Conservation (phyloP, 2,888 invertebrate genomes). For the Xestia xanthographa region DNA sequence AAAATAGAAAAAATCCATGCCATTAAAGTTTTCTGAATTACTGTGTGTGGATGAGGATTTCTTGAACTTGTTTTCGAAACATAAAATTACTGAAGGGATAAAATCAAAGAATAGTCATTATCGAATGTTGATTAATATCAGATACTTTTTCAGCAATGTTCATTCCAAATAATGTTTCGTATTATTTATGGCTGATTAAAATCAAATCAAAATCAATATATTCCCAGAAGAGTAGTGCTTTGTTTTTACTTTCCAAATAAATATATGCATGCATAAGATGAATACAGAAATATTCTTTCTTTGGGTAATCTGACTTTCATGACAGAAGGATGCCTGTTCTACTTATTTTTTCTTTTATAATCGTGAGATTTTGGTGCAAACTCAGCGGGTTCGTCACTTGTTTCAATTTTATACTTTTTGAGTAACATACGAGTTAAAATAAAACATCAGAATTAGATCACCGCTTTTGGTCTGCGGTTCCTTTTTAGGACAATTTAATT, state of each 20-base stretch:
- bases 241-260: constrained; percentile 49
- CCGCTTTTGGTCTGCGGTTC: background rate
- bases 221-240: constrained; percentile 39
- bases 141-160: constrained; percentile 12
- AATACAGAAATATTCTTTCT: constrained; percentile 56
- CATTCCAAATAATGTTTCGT: constrained; percentile 33
- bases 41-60: background rate
- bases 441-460: constrained; percentile 24
- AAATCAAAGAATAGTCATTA: background rate
- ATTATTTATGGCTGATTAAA: constrained; percentile 51
- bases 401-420: constrained; percentile 34
- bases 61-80: constrained; percentile 4
- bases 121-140: background rate
- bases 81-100: background rate
- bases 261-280: constrained; percentile 62
- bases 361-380: constrained; percentile 27
- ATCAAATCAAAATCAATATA: constrained; percentile 57
- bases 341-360: constrained; percentile 27
- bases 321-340: constrained; percentile 25
- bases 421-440: constrained; percentile 35
- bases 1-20: background rate
- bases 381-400: constrained; percentile 53
- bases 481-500: constrained; percentile 15
- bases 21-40: background rate
- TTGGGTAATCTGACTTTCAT: constrained; percentile 61